Evolutionary conservation across 2,113 vertebrate genomes (phyloP), one percentile per base, ranked within the genome.

Genomic region (Ciconia maguari): DNA sequence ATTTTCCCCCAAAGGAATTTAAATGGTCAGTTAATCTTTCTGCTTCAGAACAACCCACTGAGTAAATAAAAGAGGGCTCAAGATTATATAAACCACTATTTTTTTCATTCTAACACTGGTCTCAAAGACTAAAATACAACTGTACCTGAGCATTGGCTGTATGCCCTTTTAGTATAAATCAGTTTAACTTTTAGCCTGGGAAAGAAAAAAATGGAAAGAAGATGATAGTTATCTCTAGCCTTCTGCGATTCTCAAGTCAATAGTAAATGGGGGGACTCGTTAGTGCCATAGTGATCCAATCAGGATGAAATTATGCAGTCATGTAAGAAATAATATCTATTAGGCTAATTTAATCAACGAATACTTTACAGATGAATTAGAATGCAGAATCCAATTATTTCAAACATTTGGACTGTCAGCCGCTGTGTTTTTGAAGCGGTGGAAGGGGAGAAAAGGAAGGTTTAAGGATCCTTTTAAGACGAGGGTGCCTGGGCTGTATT

Each of bases 321-420:
- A 99, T 98, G 98, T 99, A 99, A 99, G 98, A 99, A 99, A 99
- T 98, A 98, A 98, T 98, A 99, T 99, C 99, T 99, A 99, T 99
- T 99, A 99, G 99, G 98, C 98, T 99, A 99, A 99, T 99, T 99
- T 99, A 99, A 99, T 99, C 99, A 99, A 98, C 93, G 97, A 98
- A 98, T 98, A 98, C 98, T 99, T 99, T 99, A 98, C 99, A 99
- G 99, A 99, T 99, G 98, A 99, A 99, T 99, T 99, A 99, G 98
- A 98, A 98, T 98, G 98, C 98, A 98, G 98, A 98, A 98, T 98
- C 98, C 99, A 99, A 99, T 99, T 99, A 99, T 98, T 99, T 98
- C 96, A 98, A 98, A 98, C 98, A 96, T 98, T 98, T 93, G 97
- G 98, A 95, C 98, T 98, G 98, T 98, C 98, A 99, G 98, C 90